These are phyloP conservation scores for Dynastes maya DNA, from an alignment of 2,888 invertebrate genomes.

Conservation along the genomic window DNA sequence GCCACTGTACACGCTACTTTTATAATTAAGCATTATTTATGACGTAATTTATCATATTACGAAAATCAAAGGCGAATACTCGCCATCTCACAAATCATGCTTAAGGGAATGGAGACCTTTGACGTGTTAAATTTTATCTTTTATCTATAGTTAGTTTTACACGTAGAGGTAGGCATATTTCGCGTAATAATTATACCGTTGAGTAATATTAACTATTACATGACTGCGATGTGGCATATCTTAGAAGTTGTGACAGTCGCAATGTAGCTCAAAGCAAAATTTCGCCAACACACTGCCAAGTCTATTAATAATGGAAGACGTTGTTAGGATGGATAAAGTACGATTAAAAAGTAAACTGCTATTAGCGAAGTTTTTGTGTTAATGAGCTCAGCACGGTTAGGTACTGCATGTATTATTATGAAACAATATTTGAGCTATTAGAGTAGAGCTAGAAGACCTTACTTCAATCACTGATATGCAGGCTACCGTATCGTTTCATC, in stretches of 20 bases:
- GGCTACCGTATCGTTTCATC: too few species aligned
- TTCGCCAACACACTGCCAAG: background rate
- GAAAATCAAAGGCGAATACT: constrained; percentile 48
- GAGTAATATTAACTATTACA: constrained; percentile 24
- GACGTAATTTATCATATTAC: constrained; percentile 48
- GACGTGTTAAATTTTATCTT: constrained; percentile 30
- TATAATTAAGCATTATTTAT: constrained; percentile 52
- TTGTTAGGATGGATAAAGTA: too few species aligned
- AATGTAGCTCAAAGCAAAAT: background rate
- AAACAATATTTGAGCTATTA: too few species aligned
- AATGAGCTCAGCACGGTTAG: too few species aligned
- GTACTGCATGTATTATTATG: too few species aligned
- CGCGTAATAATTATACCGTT: constrained; percentile 30
- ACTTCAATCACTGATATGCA: too few species aligned
- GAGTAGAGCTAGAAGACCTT: too few species aligned
- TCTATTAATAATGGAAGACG: background rate
- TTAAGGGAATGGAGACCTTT: constrained; percentile 40
- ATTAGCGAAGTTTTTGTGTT: too few species aligned
- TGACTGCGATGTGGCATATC: background rate
- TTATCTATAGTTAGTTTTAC: constrained; percentile 21
- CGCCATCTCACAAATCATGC: constrained; percentile 47
- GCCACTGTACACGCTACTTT: constrained; percentile 44
- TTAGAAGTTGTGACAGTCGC: background rate
- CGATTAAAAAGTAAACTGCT: too few species aligned
- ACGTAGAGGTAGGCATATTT: constrained; percentile 10